These are phyloP conservation scores for Antitype chi DNA, from an alignment of 2,888 invertebrate genomes.

Conservation along the genomic window DNA sequence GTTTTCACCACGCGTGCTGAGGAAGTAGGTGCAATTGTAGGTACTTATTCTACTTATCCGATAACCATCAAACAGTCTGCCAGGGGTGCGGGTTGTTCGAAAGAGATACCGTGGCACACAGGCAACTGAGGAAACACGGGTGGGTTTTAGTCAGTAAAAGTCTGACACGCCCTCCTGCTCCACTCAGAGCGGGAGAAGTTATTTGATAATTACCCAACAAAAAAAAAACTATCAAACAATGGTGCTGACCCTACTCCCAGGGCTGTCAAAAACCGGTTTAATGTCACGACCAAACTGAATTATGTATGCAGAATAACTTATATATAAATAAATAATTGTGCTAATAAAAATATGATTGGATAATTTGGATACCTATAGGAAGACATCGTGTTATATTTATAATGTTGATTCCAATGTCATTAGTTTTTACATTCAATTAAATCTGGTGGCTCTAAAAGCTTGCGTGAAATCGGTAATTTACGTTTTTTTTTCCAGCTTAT, in stretches of 20 bases:
- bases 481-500: conserved; percentile 66
- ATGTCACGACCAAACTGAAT: conserved; percentile 24
- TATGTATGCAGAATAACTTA: conserved; percentile 29
- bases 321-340: conserved; percentile 23
- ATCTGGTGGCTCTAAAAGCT: neutral
- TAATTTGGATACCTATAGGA: neutral
- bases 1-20: conserved; percentile 21
- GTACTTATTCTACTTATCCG: neutral
- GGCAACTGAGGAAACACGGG: too few species aligned
- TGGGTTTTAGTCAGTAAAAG: too few species aligned
- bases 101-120: too few species aligned
- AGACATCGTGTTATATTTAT: conserved; percentile 12
- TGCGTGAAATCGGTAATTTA: conserved; percentile 46
- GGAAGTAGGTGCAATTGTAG: conserved; percentile 32
- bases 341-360: conserved; percentile 51
- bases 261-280: conserved; percentile 36
- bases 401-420: conserved; percentile 23
- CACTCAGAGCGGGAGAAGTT: too few species aligned
- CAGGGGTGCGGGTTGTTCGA: too few species aligned
- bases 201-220: too few species aligned
- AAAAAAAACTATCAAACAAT: too few species aligned
- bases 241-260: conserved; percentile 13
- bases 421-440: conserved; percentile 6
- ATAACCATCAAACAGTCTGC: conserved; percentile 30
- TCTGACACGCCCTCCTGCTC: too few species aligned